A percentile compares a stretch with the other conserved stretches of the same genome.
Evolutionary conservation across 2,888 invertebrate genomes (phyloP).

Genomic region (Choreutis nemorana): DNA sequence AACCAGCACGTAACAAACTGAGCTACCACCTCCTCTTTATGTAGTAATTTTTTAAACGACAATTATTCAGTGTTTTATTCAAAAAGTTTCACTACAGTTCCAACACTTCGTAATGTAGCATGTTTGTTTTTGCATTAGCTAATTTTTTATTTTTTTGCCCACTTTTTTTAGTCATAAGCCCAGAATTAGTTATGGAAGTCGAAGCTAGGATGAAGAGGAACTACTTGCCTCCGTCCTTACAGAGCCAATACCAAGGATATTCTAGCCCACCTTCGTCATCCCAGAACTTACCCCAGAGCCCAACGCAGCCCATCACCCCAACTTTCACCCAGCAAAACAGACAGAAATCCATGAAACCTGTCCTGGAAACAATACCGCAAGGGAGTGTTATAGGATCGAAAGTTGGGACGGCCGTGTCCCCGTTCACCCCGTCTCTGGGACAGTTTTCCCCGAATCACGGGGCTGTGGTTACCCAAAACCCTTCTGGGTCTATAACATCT

Average conservation of each 20-base stretch:
- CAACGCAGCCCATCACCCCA: slow-evolving; percentile 13
- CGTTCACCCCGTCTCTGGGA: slow-evolving; percentile 20
- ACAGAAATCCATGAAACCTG: slow-evolving; percentile 34
- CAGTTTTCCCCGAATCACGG: slow-evolving; percentile 22
- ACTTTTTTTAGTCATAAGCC: slow-evolving; percentile 78
- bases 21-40: no score
- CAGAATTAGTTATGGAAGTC: slow-evolving; percentile 88
- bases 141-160: slow-evolving; percentile 13
- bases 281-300: slow-evolving; percentile 22
- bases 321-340: slow-evolving; percentile 25
- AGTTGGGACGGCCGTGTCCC: slow-evolving; percentile 20
- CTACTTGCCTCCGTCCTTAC: slow-evolving; percentile 77
- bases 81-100: no score
- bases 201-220: slow-evolving; percentile 87
- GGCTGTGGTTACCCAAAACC: slow-evolving; percentile 9
- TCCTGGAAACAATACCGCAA: slow-evolving; percentile 47
- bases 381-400: slow-evolving; percentile 34
- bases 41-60: no score
- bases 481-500: slow-evolving; percentile 14
- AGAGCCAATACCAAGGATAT: slow-evolving; percentile 45
- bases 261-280: slow-evolving; percentile 28
- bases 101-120: slow-evolving; percentile 17
- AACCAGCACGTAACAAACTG: no score
- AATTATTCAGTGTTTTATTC: no score
- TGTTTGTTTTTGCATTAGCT: slow-evolving; percentile 17